These are phyloP conservation scores for Agrilus biguttatus DNA, from an alignment of 2,888 invertebrate species.

Conservation along the genomic window DNA sequence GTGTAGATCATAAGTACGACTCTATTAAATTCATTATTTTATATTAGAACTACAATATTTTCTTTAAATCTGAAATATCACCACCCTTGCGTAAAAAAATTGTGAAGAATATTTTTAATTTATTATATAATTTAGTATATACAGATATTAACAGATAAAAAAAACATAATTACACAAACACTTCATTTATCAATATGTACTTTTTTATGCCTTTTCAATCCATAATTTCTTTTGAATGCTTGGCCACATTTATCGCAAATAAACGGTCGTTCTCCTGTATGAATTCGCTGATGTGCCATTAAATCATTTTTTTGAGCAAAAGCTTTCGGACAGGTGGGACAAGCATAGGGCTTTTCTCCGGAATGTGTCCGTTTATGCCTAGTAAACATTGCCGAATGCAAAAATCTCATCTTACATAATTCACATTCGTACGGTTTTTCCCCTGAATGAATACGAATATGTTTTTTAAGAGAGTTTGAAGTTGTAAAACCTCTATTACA, in stretches of 20 bases:
- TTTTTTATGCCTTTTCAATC: slow-evolving; percentile 27
- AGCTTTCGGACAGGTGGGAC: slow-evolving; percentile 27
- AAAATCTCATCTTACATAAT: slow-evolving; percentile 41
- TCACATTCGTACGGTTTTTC: slow-evolving; percentile 50
- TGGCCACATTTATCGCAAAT: slow-evolving; percentile 25
- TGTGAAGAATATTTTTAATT: no score
- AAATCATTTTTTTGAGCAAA: slow-evolving; percentile 28
- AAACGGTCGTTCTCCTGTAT: slow-evolving; percentile 27
- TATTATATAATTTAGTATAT: no score
- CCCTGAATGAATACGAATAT: slow-evolving; percentile 42
- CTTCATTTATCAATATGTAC: slow-evolving; percentile 16
- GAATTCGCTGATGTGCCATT: slow-evolving; percentile 26
- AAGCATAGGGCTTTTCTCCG: slow-evolving; percentile 39
- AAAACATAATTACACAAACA: no score
- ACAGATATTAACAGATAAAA: no score
- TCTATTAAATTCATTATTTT: no score
- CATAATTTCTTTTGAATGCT: slow-evolving; percentile 28
- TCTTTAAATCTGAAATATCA: no score
- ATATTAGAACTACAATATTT: no score
- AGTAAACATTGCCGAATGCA: slow-evolving; percentile 36
- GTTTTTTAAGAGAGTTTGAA: slow-evolving; percentile 41
- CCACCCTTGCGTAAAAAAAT: no score
- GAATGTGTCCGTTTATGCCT: slow-evolving; percentile 52
- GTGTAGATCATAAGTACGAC: no score
- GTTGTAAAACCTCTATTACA: slow-evolving; percentile 32